phyloP scores from a whole-genome alignment of 2,888 invertebrate species.

The Keiferia lycopersicella region DNA sequence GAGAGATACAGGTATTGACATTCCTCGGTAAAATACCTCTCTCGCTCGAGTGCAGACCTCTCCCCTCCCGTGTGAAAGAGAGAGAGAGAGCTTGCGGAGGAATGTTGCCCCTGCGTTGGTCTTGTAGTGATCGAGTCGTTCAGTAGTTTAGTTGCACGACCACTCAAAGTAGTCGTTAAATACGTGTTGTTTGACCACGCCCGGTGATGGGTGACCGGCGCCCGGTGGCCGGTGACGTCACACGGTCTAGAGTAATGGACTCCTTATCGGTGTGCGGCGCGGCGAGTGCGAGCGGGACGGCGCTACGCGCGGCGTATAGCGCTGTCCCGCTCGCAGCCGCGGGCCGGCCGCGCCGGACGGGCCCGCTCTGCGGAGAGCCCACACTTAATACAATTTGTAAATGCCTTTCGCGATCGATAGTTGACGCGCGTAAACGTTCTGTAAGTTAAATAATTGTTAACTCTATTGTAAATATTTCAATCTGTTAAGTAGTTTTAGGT shows the following conservation, averaged over 20 bases:
- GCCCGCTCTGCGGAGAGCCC: constrained; percentile 38
- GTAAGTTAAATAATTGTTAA: constrained; percentile 67
- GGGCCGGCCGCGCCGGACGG: neutral
- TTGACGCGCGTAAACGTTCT: constrained; percentile 44
- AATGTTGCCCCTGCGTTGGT: neutral
- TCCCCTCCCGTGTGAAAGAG: neutral
- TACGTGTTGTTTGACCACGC: constrained; percentile 20
- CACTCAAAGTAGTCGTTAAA: constrained; percentile 20
- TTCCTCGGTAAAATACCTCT: too few relatives aligned
- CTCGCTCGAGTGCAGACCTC: too few relatives aligned
- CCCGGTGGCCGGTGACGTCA: constrained; percentile 53
- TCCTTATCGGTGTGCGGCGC: neutral
- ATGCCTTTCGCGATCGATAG: constrained; percentile 41
- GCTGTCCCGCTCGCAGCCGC: neutral
- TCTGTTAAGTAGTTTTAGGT: constrained; percentile 81
- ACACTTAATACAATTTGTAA: constrained; percentile 35
- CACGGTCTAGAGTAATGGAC: neutral
- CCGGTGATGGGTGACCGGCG: constrained; percentile 41
- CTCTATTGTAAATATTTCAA: constrained; percentile 78
- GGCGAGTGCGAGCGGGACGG: neutral
- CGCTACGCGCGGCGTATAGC: neutral
- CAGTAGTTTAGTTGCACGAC: constrained; percentile 31
- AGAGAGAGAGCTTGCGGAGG: neutral
- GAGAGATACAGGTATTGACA: too few relatives aligned
- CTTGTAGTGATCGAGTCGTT: constrained; percentile 26